phyloP scores from a whole-genome alignment of 2,797 vertebrate species.

The Pseudotriccus pelzelni region DNA sequence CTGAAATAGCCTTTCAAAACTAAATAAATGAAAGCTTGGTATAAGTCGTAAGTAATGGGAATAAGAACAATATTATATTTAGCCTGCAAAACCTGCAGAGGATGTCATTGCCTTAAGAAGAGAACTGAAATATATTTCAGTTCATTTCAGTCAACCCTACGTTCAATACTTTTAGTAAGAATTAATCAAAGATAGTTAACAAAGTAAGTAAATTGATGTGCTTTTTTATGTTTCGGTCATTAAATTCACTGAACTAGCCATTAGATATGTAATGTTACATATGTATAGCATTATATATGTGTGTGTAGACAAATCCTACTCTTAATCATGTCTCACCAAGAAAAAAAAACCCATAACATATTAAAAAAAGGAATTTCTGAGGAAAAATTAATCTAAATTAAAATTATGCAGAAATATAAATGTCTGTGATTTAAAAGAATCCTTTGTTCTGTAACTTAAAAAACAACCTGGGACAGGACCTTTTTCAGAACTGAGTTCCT shows the following conservation, averaged over 20 bases:
- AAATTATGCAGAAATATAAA: neutral
- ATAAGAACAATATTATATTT: neutral
- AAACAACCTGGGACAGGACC: fast-evolving
- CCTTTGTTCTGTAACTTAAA: neutral
- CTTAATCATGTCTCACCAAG: neutral
- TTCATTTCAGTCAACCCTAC: neutral
- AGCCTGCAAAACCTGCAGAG: neutral
- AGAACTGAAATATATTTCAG: neutral
- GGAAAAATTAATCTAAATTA: neutral
- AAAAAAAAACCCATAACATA: neutral
- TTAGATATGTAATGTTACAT: neutral
- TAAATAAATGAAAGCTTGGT: neutral
- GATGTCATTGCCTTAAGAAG: neutral
- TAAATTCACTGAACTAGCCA: neutral
- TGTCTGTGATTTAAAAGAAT: neutral
- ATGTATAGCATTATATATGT: neutral
- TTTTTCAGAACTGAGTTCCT: neutral
- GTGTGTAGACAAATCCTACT: neutral
- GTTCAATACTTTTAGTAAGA: neutral
- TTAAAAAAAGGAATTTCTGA: neutral
- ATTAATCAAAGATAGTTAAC: neutral
- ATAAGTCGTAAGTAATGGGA: neutral
- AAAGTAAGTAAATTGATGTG: neutral
- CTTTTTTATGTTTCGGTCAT: neutral
- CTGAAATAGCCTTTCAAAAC: neutral